Evolutionary conservation across 2,797 vertebrate species (phyloP), one percentile per base, ranked within the genome.

Genomic region (Prionace glauca): DNA sequence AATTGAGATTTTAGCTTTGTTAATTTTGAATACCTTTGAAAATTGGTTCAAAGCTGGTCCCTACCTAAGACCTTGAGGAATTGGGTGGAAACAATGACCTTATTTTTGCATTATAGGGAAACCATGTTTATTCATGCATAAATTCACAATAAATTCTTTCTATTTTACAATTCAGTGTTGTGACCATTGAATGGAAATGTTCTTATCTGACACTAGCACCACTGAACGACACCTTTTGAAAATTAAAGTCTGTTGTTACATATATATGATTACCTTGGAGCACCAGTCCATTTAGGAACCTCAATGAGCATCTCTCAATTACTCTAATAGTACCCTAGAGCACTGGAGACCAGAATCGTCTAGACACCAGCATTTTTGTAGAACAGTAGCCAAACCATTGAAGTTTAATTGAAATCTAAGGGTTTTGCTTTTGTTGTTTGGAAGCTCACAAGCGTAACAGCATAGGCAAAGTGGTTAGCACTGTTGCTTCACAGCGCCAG

Each of bases 1-100:
- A 84, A 84, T 84, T 84, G 36, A 41, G 36, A 84, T 84, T 84
- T 84, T 84, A 41, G 79, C 79, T 41, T 84, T 84, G 79, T 84
- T 84, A 41, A 84, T 41, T 84, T 41, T 84, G 79, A 84, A 84
- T 84, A 41, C 36, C 18, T 41, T 41, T 22, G 79, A 74, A 74
- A 8, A 84, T 84, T 84, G 36, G 77, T 41, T 81, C n/a, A 36
- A 41, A 36, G 14, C 18, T 36, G 18, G 3, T 36, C 77, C 74
- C 32, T 36, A 79, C 32, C 32, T 79, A 79, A n/a, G 77, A 36
- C 14, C n/a, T 36, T 16, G 14, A 36, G 77, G 20, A 81, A 36
- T n/a, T 36, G 14, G n/a, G 77, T 18, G 36, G n/a, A 16, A 81
- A 14, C n/a, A 81, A 4, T 81, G n/a, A 12, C 77, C 11, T 36